Base-by-base conservation (phyloP, 1,140 invertebrate genomes). In the Drosophila teissieri region DNA sequence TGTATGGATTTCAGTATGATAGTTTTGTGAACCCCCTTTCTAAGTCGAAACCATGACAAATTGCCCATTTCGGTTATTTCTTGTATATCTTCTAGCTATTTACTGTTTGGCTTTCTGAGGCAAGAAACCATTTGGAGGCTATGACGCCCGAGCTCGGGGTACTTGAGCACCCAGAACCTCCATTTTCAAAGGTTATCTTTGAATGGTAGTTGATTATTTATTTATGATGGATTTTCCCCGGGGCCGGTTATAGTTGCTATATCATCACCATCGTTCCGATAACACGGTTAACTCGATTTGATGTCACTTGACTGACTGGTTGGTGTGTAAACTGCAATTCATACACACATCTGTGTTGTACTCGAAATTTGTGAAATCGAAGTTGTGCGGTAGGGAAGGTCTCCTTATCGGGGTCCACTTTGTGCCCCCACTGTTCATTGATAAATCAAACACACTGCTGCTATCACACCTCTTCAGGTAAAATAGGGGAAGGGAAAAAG, bases 391-490 rank as follows among this genome's bases (percentile, higher is more conserved):
- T 24, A 40, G 34, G 27, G 14, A 37, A 19, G 17, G 27, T 36
- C 34, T 46, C 36, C 69, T 84, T 83, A 83, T 83, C 80, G 49
- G 19, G n/a, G 54, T 44, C 54, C 51, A 62, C 60, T 83, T 84
- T 83, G 75, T 60, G 72, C 80, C 58, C 64, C 5, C 49, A 17
- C 49, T 14, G 62, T 83, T 83, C 80, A 83, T 83, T 83, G 80
- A 83, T 83, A 83, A 84, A 83, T 83, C 52, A 42, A 61, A 51
- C 42, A 42, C 15, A 31, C 34, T 3, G 27, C 12, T 56, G 27
- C 12, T 56, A 70, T 69, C 67, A 39, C 49, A 37, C 62, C 63
- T 24, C 64, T 68, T 37, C 27, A 69, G 54, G 24, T 8, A 7
- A n/a, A 42, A 42, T 11, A 1, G 48, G 8, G 10, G 48, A 42